phyloP scores from a whole-genome alignment of 2,113 vertebrate genomes.

The Kobus ellipsiprymnus region DNA sequence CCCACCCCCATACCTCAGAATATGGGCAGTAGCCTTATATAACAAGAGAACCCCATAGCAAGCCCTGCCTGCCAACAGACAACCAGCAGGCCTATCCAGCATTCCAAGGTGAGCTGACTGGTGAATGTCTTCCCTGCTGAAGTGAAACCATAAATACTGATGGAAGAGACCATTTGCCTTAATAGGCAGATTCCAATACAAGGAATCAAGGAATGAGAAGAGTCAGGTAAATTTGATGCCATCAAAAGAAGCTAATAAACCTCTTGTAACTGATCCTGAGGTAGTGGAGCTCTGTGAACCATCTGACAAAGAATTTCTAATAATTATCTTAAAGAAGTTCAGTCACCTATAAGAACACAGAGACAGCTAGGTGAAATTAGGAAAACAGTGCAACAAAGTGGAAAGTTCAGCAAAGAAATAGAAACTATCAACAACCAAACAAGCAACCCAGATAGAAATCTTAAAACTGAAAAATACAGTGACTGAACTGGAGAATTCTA shows the following conservation, averaged over 20 bases:
- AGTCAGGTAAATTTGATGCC: neutral
- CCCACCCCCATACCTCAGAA: neutral
- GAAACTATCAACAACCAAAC: neutral
- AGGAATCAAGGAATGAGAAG: neutral
- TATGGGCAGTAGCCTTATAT: neutral
- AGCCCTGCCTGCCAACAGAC: neutral
- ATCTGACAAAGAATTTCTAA: neutral
- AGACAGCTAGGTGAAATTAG: neutral
- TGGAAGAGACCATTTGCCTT: neutral
- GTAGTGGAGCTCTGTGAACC: neutral
- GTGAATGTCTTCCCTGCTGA: neutral
- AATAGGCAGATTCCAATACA: neutral
- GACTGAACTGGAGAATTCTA: neutral
- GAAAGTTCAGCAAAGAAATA: neutral
- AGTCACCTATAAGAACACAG: neutral
- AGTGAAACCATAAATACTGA: neutral
- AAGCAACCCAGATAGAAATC: neutral
- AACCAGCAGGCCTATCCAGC: neutral
- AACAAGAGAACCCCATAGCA: neutral
- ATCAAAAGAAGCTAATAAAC: neutral
- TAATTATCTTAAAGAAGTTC: neutral
- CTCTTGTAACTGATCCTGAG: neutral
- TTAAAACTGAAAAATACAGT: neutral
- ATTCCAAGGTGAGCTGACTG: neutral
- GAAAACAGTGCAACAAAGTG: neutral